Evolutionary conservation across 2,888 invertebrate genomes (phyloP), one percentile per base, ranked within the genome.

Genomic region (Dryobotodes eremita): DNA sequence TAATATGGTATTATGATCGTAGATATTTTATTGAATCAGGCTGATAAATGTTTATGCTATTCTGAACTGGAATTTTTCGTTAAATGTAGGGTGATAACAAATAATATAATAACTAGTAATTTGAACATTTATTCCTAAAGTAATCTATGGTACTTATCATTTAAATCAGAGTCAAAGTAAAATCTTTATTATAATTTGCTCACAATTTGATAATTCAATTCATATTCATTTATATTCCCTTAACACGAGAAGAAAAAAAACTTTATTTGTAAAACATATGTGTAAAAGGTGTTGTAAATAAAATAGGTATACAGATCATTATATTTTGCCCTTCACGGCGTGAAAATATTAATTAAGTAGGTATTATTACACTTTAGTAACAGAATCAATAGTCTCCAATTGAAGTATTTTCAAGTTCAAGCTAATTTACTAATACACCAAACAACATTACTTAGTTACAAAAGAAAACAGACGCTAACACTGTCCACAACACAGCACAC

Each of bases 1-100:
- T 86, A 80, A 79, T 78, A 78, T 15, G 82, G 82, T 82, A 77
- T 82, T 77, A 82, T 71, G 71, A 62, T 79, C 76, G 85, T 79
- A 71, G 71, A 76, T 82, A 31, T 79, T 82, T 85, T 85, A 85
- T 82, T 75, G 82, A 70, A 84, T 78, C 48, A 48, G 53, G 15
- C 10, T 75, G 64, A 70, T 59, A 75, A 82, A 84, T 65, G 57
- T 71, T 79, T 31, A n/a, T 64, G 69, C 0, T 59, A 53, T 20
- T 84, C 10, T 23, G 31, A 23, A 53, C 8, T 20, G 42, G 42
- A 66, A 55, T n/a, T 26, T 69, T 69, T 66, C 7, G 10, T 46
- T 65, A 23, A 26, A 42, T 26, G 11, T 23, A 17, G 42, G 23
- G 46, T 8, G 48, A 10, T 0, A 48, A 4, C 1, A 55, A 11